Percentiles rank a stretch among this genome's conserved stretches.
Evolutionary conservation across 2,797 vertebrate species (phyloP).

Genomic region (Crypturellus tataupa): DNA sequence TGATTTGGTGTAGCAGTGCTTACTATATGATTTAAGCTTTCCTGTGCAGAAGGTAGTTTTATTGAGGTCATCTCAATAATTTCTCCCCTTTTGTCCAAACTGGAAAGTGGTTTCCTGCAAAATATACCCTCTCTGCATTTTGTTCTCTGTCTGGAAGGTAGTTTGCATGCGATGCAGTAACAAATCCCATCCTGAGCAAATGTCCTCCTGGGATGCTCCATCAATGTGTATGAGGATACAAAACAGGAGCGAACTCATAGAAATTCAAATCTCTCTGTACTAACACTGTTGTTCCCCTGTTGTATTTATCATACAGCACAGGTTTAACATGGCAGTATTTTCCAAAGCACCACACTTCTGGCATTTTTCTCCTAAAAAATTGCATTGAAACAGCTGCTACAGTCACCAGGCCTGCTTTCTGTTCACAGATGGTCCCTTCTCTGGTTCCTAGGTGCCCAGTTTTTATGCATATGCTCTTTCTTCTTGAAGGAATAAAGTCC

Average conservation of each 20-base stretch:
- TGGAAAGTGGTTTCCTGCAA: neutral
- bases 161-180: neutral
- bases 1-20: neutral
- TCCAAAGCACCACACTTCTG: neutral
- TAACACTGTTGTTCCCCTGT: neutral
- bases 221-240: neutral
- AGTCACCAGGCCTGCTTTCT: neutral
- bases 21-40: neutral
- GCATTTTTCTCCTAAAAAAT: constrained; percentile 2
- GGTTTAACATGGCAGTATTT: neutral
- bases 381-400: neutral
- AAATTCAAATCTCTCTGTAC: neutral
- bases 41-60: neutral
- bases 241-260: neutral
- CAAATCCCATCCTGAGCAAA: neutral
- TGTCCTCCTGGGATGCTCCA: neutral
- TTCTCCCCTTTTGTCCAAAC: neutral
- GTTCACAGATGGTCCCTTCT: neutral
- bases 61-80: neutral
- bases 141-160: neutral
- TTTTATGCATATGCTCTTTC: neutral
- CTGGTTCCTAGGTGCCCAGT: neutral
- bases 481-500: neutral
- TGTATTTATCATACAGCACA: neutral
- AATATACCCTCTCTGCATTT: neutral